phyloP scores from a whole-genome alignment of 2,888 invertebrate species.

The Dicycla oo region DNA sequence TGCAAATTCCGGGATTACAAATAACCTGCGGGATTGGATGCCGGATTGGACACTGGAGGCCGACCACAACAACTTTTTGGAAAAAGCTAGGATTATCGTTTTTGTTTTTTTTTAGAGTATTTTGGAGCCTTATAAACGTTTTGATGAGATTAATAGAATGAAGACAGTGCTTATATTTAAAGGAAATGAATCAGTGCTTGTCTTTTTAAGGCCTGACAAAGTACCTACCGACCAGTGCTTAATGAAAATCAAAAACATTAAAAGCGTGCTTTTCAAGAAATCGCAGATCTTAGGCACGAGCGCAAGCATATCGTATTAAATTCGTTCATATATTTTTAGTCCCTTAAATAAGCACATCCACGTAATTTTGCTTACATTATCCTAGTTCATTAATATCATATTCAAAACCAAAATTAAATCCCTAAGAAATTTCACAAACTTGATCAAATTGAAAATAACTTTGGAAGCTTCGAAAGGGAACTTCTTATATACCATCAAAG shows the following conservation, averaged over 20 bases:
- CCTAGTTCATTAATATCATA: conserved; percentile 1
- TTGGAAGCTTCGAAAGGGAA: conserved; percentile 1
- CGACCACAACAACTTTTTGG: background rate
- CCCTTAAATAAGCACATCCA: background rate
- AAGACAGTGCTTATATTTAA: too few relatives aligned
- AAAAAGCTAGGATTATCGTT: background rate
- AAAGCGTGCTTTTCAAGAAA: background rate
- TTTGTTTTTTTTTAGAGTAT: too few relatives aligned
- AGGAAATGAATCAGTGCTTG: background rate
- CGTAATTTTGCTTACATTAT: background rate
- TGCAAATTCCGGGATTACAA: too few relatives aligned
- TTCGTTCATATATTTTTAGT: background rate
- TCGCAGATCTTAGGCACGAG: background rate
- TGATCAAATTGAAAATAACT: conserved; percentile 18
- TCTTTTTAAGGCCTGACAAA: background rate
- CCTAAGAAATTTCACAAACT: conserved; percentile 22
- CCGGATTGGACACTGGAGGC: too few relatives aligned
- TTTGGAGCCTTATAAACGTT: background rate
- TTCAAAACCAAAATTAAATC: conserved; percentile 21
- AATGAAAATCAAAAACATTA: background rate
- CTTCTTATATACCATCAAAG: conserved; percentile 21
- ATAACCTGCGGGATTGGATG: too few relatives aligned
- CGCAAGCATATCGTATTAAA: background rate
- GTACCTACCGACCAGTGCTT: too few relatives aligned
- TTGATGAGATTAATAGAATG: background rate